Evolutionary conservation across 2,888 invertebrate genomes (phyloP).

Genomic region (Heteropelma amictum): DNA sequence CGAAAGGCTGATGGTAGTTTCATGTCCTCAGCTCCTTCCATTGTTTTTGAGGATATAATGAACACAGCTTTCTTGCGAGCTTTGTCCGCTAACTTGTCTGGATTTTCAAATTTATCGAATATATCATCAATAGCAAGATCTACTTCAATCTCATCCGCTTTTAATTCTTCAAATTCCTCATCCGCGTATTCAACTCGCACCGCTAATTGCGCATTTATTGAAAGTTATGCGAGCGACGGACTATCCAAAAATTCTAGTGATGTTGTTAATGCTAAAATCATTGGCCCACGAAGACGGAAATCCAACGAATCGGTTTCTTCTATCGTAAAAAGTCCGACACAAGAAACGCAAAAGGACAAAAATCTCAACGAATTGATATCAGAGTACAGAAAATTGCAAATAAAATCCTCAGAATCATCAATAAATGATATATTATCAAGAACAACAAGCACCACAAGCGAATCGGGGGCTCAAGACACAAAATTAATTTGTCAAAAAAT

Average conservation of each 20-base stretch:
- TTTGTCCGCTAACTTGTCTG: slow-evolving; percentile 57
- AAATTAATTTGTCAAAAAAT: slow-evolving; percentile 8
- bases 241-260: slow-evolving; percentile 11
- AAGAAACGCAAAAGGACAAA: slow-evolving; percentile 1
- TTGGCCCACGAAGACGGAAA: background rate
- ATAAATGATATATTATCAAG: background rate
- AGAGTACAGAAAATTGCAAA: slow-evolving; percentile 61
- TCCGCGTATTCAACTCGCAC: slow-evolving; percentile 61
- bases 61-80: slow-evolving; percentile 59
- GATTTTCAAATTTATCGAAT: slow-evolving; percentile 64
- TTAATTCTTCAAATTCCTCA: slow-evolving; percentile 37
- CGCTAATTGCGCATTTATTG: slow-evolving; percentile 67
- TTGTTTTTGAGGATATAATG: slow-evolving; percentile 59
- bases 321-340: background rate
- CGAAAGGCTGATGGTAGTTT: slow-evolving; percentile 12
- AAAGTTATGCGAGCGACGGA: slow-evolving; percentile 34
- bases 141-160: slow-evolving; percentile 56
- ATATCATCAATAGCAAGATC: slow-evolving; percentile 65
- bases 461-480: slow-evolving; percentile 6
- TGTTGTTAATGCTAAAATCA: background rate
- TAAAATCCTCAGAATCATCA: slow-evolving; percentile 35
- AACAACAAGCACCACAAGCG: slow-evolving; percentile 8
- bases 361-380: slow-evolving; percentile 61
- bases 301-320: slow-evolving; percentile 37
- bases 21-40: slow-evolving; percentile 30